Base-by-base conservation (phyloP, 2,888 invertebrate genomes). In the Drosophila melanosoma region DNA sequence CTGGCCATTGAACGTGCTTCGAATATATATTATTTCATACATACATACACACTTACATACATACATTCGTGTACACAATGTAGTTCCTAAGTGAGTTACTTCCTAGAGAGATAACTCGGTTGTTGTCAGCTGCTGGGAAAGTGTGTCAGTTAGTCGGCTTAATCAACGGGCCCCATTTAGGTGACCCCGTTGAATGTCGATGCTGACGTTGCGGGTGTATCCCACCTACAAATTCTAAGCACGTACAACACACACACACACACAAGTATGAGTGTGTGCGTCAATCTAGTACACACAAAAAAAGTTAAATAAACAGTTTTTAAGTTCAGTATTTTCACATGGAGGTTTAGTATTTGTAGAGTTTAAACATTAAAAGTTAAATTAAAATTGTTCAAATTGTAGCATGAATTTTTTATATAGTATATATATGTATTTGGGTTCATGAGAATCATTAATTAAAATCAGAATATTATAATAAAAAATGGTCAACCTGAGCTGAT, bases 91-190 rank as follows among this genome's bases (percentile, higher is more conserved):
- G 23, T 33, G 26, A 17, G 5, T n/a, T 17, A 58, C 33, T 56
- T 45, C 54, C 45, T 56, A n/a, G 15, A 15, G 29, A 38, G 49
- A 49, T 26, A 49, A 26, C 17, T 26, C 40, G 38, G 17, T 29
- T 45, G 12, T 29, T 45, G 12, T 29, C n/a, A 26, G 36, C 17
- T 29, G 36, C 17, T 45, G 10, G 2, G 42, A 48, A 71, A 75
- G 71, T 76, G 73, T 76, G 76, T 68, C 73, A 73, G 67, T 23
- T 42, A 54, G 74, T 68, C 76, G 54, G 53, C 33, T 10, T 32
- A 58, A 51, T 42, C 49, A 42, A 52, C 45, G 45, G 20, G 45
- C 45, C 12, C 45, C 45, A 45, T 45, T 61, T 59, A 29, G 64
- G 57, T 65, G 75, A 65, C 70, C 70, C 53, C 74, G 32, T 75